phyloP scores from a whole-genome alignment of 2,888 invertebrate genomes.

The Eristalis tenax region DNA sequence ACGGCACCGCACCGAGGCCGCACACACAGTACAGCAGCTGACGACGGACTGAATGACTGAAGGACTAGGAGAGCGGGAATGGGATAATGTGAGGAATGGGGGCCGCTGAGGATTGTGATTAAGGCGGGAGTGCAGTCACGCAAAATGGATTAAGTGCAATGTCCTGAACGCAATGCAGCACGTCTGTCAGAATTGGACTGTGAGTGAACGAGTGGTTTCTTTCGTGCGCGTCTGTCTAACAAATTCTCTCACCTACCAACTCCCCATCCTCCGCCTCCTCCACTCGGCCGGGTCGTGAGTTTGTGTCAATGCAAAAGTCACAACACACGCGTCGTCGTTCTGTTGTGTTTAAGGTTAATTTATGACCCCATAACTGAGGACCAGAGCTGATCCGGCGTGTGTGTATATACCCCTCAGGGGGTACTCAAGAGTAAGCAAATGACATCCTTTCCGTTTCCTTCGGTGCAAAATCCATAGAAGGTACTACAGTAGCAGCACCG shows the following conservation, averaged over 20 bases:
- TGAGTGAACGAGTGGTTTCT: slow-evolving; percentile 54
- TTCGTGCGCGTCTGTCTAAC: slow-evolving; percentile 45
- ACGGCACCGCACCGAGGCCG: background rate
- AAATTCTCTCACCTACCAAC: background rate
- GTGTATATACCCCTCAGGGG: background rate
- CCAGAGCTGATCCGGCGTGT: background rate
- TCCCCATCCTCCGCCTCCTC: background rate
- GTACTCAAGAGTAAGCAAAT: slow-evolving; percentile 7
- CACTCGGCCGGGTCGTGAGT: background rate
- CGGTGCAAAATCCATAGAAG: background rate
- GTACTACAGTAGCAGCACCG: slow-evolving; percentile 19
- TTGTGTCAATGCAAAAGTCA: slow-evolving; percentile 57
- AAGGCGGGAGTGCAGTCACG: slow-evolving; percentile 60
- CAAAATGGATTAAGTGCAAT: slow-evolving; percentile 69
- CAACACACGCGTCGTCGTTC: slow-evolving; percentile 18
- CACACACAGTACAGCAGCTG: background rate
- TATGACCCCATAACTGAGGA: slow-evolving; percentile 59
- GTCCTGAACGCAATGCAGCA: slow-evolving; percentile 53
- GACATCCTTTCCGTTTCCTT: slow-evolving; percentile 39
- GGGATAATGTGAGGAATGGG: background rate
- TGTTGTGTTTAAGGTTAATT: slow-evolving; percentile 62
- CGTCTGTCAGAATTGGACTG: slow-evolving; percentile 6
- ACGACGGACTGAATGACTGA: background rate
- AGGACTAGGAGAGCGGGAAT: too few relatives aligned
- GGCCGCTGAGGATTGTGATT: slow-evolving; percentile 53